Base-by-base conservation (phyloP, 2,888 invertebrate genomes). In the Hipparchia semele region DNA sequence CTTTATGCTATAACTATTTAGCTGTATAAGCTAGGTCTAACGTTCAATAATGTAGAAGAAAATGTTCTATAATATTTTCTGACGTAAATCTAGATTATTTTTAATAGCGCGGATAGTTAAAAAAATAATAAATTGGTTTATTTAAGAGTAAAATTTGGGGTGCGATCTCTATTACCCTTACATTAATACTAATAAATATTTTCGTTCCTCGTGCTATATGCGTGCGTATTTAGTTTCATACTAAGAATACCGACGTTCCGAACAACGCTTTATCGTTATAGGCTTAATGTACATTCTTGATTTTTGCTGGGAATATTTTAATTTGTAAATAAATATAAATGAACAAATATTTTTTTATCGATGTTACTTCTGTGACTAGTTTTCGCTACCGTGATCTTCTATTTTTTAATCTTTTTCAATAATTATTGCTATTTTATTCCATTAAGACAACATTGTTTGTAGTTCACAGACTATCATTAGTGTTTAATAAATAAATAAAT, bases 231-330 rank as follows among this genome's bases (percentile, higher is more conserved):
- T 71, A 61, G 64, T 71, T 71, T 73, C 65, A 4, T 64, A 71
- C 10, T 64, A 53, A 45, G 67, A 68, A 68, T 53, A 9, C 61
- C 10, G 56, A 72, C 71, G 71, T 74, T 74, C 68, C 74, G 51
- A 59, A 9, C 49, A 60, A 73, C 62, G 73, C 73, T 71, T 71
- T 71, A 71, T 65, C 45, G 39, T 68, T 45, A 39, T 59, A 68
- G 56, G 49, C 33, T 33, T 58, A 64, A 58, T 62, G 67, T 61
- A 39, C 9, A 6, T 49, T 49, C 13, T 64, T 64, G n/a, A 23
- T 49, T 46, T 64, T 64, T 49, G 46, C 64, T 49, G 49, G 13
- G 9, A 49, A 46, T 64, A 2, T 8, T 23, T 58, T 58, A 58
- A 58, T 23, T n/a, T 39, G 7, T 49, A 49, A 49, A 49, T 49